Percentiles rank a stretch among this genome's conserved stretches.
Conservation (phyloP, 2,113 vertebrate species). For the Entelurus aequoreus region DNA sequence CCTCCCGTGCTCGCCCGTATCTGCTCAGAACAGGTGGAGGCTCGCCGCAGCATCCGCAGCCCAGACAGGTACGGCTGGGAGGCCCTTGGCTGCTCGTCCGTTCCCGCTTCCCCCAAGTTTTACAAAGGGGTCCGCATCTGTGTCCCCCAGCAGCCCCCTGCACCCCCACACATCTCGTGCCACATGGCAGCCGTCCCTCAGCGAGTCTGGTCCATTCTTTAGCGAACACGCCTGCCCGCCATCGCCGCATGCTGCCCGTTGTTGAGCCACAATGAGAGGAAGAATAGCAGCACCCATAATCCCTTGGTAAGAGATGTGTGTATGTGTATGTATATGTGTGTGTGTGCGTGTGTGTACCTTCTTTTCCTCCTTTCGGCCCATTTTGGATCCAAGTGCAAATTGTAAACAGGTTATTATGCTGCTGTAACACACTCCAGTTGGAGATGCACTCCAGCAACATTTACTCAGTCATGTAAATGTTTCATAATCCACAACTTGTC, state of each 20-base stretch:
- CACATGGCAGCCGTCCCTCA: conserved; percentile 77
- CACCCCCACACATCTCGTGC: conserved; percentile 57
- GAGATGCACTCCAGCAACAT: conserved; percentile 55
- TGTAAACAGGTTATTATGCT: conserved; percentile 77
- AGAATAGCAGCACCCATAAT: conserved; percentile 77
- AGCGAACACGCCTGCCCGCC: conserved; percentile 61
- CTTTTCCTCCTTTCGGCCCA: conserved; percentile 53
- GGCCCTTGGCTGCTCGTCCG: conserved; percentile 63
- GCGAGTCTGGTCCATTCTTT: conserved; percentile 81
- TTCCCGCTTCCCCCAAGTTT: conserved; percentile 66
- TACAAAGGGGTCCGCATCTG: conserved; percentile 75
- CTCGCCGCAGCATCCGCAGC: conserved; percentile 70
- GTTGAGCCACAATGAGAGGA: conserved; percentile 75
- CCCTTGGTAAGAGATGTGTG: conserved; percentile 62
- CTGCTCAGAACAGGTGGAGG: conserved; percentile 75
- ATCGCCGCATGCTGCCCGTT: conserved; percentile 68
- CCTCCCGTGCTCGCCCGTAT: conserved; percentile 71
- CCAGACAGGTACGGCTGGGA: conserved; percentile 69
- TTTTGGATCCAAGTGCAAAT: conserved; percentile 72
- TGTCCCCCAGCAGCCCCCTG: conserved; percentile 35
- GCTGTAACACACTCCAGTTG: conserved; percentile 66
- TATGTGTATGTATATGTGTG: conserved; percentile 26
- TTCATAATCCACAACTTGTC: conserved; percentile 32
- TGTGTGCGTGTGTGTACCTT: conserved; percentile 40
- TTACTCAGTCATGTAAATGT: conserved; percentile 45